A percentile compares a stretch with the other conserved stretches of the same genome.
These are phyloP conservation scores for Archocentrus centrarchus DNA, from an alignment of 2,113 vertebrate species.

Conservation along the genomic window DNA sequence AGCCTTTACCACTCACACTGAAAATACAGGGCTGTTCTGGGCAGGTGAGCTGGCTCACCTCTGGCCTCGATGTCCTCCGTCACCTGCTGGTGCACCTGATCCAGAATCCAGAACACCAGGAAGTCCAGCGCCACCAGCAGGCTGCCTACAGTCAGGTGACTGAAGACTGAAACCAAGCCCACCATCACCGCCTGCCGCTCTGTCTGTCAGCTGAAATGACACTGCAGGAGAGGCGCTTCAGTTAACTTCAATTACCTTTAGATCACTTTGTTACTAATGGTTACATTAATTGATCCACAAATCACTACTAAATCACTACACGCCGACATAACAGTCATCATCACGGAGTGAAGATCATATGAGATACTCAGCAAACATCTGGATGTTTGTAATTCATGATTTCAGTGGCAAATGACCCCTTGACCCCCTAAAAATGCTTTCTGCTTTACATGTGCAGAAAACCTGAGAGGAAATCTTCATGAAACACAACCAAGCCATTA, in stretches of 20 bases:
- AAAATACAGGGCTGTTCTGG: accelerated
- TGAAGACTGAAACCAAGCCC: conserved; percentile 69
- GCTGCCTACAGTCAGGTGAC: conserved; percentile 74
- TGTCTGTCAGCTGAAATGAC: conserved; percentile 57
- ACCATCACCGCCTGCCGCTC: conserved; percentile 67
- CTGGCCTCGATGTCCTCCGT: conserved; percentile 81
- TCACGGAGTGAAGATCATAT: background rate
- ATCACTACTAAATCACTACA: background rate
- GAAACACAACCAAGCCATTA: background rate
- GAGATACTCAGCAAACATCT: background rate
- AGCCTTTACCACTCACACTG: background rate
- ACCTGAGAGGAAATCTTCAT: background rate
- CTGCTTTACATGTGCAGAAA: background rate
- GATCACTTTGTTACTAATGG: background rate
- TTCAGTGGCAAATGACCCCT: background rate
- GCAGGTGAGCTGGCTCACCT: conserved; percentile 62
- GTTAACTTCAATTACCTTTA: background rate
- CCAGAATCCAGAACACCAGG: conserved; percentile 90
- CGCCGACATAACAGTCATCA: background rate
- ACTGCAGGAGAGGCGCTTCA: background rate
- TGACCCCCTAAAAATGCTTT: too few species aligned
- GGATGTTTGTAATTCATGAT: background rate
- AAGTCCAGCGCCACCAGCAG: conserved; percentile 86
- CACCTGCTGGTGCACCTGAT: conserved; percentile 84
- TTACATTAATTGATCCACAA: background rate